phyloP scores from a whole-genome alignment of 1,140 invertebrate genomes.

The Caenorhabditis inopinata region DNA sequence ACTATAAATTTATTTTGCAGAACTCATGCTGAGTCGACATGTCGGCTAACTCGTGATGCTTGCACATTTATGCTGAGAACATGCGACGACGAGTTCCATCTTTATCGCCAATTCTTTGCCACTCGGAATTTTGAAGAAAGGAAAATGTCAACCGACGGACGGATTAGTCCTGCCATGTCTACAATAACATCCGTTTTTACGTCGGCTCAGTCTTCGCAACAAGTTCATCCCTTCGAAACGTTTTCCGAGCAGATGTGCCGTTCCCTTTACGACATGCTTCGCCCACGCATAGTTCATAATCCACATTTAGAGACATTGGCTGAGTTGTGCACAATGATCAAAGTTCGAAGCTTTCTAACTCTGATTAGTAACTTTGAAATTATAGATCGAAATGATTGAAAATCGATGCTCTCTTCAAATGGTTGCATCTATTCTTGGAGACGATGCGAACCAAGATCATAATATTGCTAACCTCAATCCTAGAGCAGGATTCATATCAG shows the following conservation, averaged over 20 bases:
- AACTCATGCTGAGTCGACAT: slow-evolving; percentile 56
- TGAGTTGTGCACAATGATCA: slow-evolving; percentile 89
- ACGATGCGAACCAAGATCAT: neutral
- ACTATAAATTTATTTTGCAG: neutral
- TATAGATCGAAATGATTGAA: slow-evolving; percentile 84
- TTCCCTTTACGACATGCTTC: slow-evolving; percentile 84
- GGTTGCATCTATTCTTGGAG: slow-evolving; percentile 33
- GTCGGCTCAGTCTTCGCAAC: neutral
- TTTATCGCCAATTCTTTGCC: slow-evolving; percentile 64
- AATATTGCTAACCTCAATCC: slow-evolving; percentile 49
- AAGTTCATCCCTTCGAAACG: slow-evolving; percentile 62
- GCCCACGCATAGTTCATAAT: slow-evolving; percentile 93
- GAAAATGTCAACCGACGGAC: neutral
- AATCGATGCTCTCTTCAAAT: slow-evolving; percentile 71
- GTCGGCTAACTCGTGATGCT: slow-evolving; percentile 59
- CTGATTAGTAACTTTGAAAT: no score
- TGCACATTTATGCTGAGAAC: slow-evolving; percentile 61
- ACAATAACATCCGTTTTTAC: neutral
- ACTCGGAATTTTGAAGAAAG: neutral
- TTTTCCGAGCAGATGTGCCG: slow-evolving; percentile 82
- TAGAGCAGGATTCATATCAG: slow-evolving; percentile 74
- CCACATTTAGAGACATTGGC: slow-evolving; percentile 95
- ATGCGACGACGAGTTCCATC: slow-evolving; percentile 65
- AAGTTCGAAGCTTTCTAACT: no score
- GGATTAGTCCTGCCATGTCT: slow-evolving; percentile 9